phyloP scores from a whole-genome alignment of 92 coral and sea anemone genomes.

The Palythoa heliodiscus region DNA sequence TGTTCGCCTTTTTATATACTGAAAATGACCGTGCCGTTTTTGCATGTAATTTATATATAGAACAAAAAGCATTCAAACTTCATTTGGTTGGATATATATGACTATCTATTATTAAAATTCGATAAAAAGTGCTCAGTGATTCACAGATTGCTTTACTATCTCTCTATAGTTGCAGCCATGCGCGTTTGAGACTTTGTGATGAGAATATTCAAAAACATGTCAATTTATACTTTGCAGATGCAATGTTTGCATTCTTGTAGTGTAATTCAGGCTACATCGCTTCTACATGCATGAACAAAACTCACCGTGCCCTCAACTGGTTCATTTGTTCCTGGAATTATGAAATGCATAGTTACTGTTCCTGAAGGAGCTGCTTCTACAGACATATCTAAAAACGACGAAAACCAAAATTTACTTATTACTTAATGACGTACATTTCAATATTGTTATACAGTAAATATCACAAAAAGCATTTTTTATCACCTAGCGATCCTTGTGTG shows the following conservation, averaged over 20 bases:
- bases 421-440: background rate
- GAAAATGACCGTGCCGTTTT: background rate
- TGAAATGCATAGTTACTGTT: slow-evolving; percentile 76
- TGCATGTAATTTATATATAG: background rate
- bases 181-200: background rate
- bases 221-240: background rate
- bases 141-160: background rate
- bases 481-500: slow-evolving; percentile 10
- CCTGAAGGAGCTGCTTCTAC: slow-evolving; percentile 57
- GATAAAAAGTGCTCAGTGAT: background rate
- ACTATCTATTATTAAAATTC: too few relatives aligned
- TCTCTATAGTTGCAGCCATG: background rate
- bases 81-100: too few relatives aligned
- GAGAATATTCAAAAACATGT: background rate
- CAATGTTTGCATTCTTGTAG: background rate
- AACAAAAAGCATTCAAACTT: background rate
- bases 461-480: background rate
- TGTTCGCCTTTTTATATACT: background rate
- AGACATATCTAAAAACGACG: background rate
- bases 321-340: slow-evolving; percentile 92
- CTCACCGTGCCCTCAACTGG: slow-evolving; percentile 83
- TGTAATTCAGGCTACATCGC: background rate
- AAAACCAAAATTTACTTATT: background rate
- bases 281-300: background rate
- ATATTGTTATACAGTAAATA: background rate